Evolutionary conservation across 2,888 invertebrate species (phyloP).

Genomic region (Nematopogon swammerdamellus): DNA sequence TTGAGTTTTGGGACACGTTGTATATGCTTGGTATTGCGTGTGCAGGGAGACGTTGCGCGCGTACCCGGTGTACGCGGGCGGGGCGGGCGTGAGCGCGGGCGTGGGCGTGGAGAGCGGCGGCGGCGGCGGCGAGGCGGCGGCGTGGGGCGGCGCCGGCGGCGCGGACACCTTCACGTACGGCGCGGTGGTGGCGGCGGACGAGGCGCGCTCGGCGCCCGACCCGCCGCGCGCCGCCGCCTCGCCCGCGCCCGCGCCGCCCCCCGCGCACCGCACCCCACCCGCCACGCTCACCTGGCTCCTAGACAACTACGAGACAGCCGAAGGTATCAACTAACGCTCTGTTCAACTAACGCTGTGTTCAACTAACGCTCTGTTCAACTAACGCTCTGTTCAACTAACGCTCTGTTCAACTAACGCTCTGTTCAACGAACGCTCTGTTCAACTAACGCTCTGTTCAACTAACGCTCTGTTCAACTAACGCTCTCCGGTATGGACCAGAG

Average conservation of each 20-base stretch:
- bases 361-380: no score
- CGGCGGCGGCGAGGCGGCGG: constrained; percentile 26
- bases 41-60: constrained; percentile 71
- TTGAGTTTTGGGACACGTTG: no score
- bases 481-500: no score
- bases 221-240: constrained; percentile 28
- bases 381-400: no score
- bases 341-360: no score
- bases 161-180: constrained; percentile 52
- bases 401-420: no score
- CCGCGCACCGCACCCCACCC: constrained; percentile 46
- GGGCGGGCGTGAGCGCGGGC: constrained; percentile 23
- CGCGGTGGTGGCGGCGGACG: constrained; percentile 22
- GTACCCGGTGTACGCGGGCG: constrained; percentile 43
- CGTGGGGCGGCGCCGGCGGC: constrained; percentile 49
- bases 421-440: no score
- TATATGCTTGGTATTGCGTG: no score
- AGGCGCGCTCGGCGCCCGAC: constrained; percentile 42
- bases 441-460: no score
- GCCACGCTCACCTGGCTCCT: constrained; percentile 95
- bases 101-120: constrained; percentile 30
- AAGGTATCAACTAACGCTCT: constrained; percentile 41
- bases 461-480: no score
- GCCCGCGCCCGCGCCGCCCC: constrained; percentile 19
- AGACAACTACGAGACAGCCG: constrained; percentile 98